Base-by-base conservation (phyloP, 1,140 invertebrate genomes). In the Ceratina japonica region DNA sequence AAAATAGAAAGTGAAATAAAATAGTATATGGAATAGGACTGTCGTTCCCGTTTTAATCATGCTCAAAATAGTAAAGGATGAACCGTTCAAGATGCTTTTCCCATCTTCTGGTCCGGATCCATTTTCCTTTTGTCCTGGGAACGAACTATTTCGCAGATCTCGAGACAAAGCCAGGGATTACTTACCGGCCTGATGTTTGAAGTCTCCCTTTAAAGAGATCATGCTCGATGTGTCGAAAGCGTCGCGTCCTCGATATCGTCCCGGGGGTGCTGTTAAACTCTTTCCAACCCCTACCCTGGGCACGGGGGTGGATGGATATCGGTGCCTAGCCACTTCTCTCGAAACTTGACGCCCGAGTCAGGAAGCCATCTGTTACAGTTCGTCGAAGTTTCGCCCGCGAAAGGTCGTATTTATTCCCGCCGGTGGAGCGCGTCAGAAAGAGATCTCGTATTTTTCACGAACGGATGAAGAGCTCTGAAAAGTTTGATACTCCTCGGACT, bases 331-430 rank as follows among this genome's bases (percentile, higher is more conserved):
- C 15, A 66, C 15, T 66, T 72, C 18, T 10, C 52, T 18, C 52
- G 58, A 54, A 85, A 85, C 71, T 85, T 85, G 84, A 85, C 75
- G 79, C 71, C 61, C 71, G 58, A 85, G 83, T 85, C 83, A 85
- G 79, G 84, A n/a, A 85, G 62, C 84, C 84, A 85, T 85, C 83
- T 85, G 79, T 85, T 85, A 85, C 79, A 78, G 70, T 85, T 85
- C 66, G 78, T 31, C 65, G 61, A 72, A 85, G 61, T 84, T 85
- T 78, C 51, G 52, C 20, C 58, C 37, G 24, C 49, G 27, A 22
- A 54, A 66, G 73, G 18, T 75, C 68, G 71, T 85, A 85, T 85
- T 85, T 85, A 85, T 85, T 81, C 71, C 37, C 70, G 12, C 54
- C 27, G 31, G 20, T 49, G 13, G 61, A 73, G 20, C 37, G 64